Conservation (phyloP, 2,888 invertebrate genomes). For the Aethes cnicana region DNA sequence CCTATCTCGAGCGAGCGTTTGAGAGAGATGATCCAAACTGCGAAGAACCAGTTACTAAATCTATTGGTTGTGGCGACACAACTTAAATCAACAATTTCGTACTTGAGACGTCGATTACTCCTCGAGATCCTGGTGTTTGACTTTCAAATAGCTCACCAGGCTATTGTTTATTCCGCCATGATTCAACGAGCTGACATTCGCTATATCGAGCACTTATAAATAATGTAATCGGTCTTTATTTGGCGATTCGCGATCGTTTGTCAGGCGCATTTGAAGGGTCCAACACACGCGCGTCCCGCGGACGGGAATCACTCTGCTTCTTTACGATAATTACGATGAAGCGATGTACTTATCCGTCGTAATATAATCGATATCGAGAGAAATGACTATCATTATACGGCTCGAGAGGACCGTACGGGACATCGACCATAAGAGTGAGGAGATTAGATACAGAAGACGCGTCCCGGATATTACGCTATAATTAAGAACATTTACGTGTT, state of each 20-base stretch:
- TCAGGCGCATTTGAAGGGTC: conserved; percentile 48
- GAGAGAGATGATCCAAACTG: conserved; percentile 41
- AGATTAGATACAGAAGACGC: conserved; percentile 73
- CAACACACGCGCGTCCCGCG: conserved; percentile 47
- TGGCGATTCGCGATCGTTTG: conserved; percentile 59
- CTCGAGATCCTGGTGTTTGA: conserved; percentile 55
- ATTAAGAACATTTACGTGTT: conserved; percentile 80
- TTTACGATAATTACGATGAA: conserved; percentile 33
- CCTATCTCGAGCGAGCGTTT: conserved; percentile 11
- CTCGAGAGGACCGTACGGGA: conserved; percentile 45
- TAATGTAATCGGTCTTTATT: conserved; percentile 64
- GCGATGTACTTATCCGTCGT: conserved; percentile 25
- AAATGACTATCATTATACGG: conserved; percentile 52
- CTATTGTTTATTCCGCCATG: conserved; percentile 61
- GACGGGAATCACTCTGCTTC: conserved; percentile 36
- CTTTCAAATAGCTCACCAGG: conserved; percentile 61
- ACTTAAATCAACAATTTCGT: conserved; percentile 55
- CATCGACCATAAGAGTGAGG: conserved; percentile 63
- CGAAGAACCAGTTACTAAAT: conserved; percentile 48
- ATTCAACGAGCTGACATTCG: conserved; percentile 53
- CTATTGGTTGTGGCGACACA: conserved; percentile 51
- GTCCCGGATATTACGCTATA: conserved; percentile 77
- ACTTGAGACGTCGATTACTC: conserved; percentile 70
- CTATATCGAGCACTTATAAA: conserved; percentile 62
- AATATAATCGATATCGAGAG: conserved; percentile 59